A percentile compares a stretch with the other conserved stretches of the same genome.
Evolutionary conservation across 2,888 invertebrate genomes (phyloP).

Genomic region (Drosophila ezoana): DNA sequence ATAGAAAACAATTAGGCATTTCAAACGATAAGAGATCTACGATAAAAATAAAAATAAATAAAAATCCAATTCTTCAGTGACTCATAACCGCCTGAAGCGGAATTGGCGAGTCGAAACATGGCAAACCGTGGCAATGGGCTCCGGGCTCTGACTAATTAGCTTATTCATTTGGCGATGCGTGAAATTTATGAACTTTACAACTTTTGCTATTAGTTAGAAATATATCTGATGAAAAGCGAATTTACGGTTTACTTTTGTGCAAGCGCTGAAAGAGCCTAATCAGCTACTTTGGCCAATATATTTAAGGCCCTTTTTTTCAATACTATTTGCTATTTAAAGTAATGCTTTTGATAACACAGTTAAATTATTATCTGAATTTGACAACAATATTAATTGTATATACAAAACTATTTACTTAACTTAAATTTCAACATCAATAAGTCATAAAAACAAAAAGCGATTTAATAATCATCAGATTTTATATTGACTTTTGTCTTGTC

Average conservation of each 20-base stretch:
- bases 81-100: conserved; percentile 44
- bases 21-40: conserved; percentile 66
- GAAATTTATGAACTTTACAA: conserved; percentile 65
- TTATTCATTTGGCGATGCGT: conserved; percentile 59
- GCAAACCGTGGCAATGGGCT: background rate
- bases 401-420: too few relatives aligned
- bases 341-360: too few relatives aligned
- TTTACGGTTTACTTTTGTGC: conserved; percentile 10
- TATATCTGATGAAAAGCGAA: conserved; percentile 68
- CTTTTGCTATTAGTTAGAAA: conserved; percentile 52
- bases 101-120: conserved; percentile 2
- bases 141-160: conserved; percentile 56
- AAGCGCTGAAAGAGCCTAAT: conserved; percentile 3
- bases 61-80: conserved; percentile 47
- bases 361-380: too few relatives aligned
- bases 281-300: conserved; percentile 5
- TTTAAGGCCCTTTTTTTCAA: background rate
- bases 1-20: conserved; percentile 78
- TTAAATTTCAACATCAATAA: too few relatives aligned
- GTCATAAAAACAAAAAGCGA: too few relatives aligned
- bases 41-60: conserved; percentile 55
- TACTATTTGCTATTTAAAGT: background rate
- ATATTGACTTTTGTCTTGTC: too few relatives aligned
- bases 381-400: too few relatives aligned
- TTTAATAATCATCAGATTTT: too few relatives aligned